A percentile compares a stretch with the other conserved stretches of the same genome.
Evolutionary conservation across 2,888 invertebrate species (phyloP).

Genomic region (Steinernema carpocapsae): DNA sequence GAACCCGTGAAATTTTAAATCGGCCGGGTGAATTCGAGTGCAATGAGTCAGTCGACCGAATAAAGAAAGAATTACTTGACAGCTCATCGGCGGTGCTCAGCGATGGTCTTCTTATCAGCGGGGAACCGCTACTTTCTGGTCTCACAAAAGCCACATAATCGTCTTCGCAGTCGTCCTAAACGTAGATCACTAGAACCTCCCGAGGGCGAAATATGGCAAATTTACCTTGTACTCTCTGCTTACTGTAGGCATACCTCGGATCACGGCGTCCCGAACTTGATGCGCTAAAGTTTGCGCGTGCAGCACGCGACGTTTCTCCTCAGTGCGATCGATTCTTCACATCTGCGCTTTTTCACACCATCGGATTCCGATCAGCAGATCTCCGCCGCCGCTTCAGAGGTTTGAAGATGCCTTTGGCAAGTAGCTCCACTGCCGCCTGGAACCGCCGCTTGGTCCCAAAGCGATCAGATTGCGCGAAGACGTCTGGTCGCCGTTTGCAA

Average conservation of each 20-base stretch:
- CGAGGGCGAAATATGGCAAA: background rate
- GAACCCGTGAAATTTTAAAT: too few relatives aligned
- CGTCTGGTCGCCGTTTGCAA: background rate
- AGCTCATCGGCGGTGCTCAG: constrained; percentile 25
- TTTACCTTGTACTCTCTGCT: background rate
- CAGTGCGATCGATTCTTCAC: constrained; percentile 16
- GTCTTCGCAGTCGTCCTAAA: constrained; percentile 28
- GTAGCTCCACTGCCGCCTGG: background rate
- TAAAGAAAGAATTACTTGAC: constrained; percentile 1
- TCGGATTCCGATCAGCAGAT: background rate
- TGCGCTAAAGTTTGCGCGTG: too few relatives aligned
- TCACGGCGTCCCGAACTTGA: too few relatives aligned
- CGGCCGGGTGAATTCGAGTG: too few relatives aligned
- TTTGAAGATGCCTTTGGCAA: too few relatives aligned
- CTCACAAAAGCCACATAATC: constrained; percentile 28
- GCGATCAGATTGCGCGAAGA: constrained; percentile 1
- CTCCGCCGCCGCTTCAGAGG: background rate
- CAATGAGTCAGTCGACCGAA: too few relatives aligned
- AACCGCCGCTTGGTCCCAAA: background rate
- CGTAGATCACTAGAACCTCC: background rate
- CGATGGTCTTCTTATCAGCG: constrained; percentile 5
- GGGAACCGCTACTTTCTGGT: background rate
- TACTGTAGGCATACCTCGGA: background rate
- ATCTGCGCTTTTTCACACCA: background rate
- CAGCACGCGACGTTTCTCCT: too few relatives aligned